Percentiles rank a stretch among this genome's conserved stretches.
phyloP scores from a whole-genome alignment of 2,888 invertebrate species.

The Argyresthia goedartella region DNA sequence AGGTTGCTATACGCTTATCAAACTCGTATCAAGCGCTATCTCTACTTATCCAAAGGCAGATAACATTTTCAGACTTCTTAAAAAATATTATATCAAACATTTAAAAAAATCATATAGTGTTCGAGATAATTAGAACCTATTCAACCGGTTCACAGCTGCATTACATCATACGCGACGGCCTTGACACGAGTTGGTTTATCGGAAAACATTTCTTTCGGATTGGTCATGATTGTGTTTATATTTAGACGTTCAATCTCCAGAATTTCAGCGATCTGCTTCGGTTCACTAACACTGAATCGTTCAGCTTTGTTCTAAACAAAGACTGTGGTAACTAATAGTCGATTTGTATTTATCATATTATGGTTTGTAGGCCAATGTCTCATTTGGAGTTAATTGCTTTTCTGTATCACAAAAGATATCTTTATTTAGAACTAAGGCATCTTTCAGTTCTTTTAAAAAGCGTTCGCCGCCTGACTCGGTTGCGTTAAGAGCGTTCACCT shows the following conservation, averaged over 20 bases:
- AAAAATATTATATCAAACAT: not conserved
- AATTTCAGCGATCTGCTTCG: not conserved
- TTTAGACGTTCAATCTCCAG: not conserved
- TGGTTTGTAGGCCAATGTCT: not conserved
- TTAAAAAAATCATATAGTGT: slow-evolving; percentile 3
- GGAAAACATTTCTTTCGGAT: slow-evolving; percentile 31
- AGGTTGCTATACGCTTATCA: not conserved
- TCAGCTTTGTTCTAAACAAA: slow-evolving; percentile 5
- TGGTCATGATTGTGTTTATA: slow-evolving; percentile 14
- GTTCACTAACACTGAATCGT: not conserved
- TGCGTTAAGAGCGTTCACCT: slow-evolving; percentile 26
- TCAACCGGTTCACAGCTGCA: slow-evolving; percentile 15
- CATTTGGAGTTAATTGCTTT: no score
- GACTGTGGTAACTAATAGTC: not conserved
- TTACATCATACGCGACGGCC: slow-evolving; percentile 49
- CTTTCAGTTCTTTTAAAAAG: not conserved
- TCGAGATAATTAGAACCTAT: slow-evolving; percentile 34
- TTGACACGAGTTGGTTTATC: slow-evolving; percentile 39
- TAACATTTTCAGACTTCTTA: not conserved
- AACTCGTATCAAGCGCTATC: not conserved
- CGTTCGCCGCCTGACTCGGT: no score
- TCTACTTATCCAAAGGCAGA: not conserved
- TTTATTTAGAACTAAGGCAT: not conserved
- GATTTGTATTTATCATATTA: not conserved
- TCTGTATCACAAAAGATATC: no score